These are phyloP conservation scores for Chelonoidis abingdonii DNA, from an alignment of 2,113 vertebrate genomes.

Conservation along the genomic window DNA sequence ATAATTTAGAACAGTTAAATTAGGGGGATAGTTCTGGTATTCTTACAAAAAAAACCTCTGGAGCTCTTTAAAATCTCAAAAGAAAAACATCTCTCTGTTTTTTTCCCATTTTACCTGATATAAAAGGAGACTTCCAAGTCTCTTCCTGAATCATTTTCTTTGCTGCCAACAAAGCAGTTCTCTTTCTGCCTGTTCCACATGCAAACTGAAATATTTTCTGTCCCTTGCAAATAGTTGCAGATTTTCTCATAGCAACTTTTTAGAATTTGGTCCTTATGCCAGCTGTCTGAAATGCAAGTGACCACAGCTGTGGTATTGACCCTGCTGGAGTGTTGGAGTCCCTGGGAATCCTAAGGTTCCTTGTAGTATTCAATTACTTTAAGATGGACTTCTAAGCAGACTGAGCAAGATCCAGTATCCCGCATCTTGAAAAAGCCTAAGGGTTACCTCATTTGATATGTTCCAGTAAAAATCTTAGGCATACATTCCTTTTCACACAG, in stretches of 20 bases:
- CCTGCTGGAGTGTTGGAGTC: neutral
- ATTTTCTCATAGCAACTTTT: neutral
- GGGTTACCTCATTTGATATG: neutral
- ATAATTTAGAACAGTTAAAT: conserved; percentile 8
- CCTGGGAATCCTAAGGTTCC: neutral
- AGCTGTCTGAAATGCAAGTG: neutral
- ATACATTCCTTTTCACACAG: neutral
- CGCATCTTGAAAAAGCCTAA: neutral
- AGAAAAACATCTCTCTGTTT: neutral
- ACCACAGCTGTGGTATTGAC: neutral
- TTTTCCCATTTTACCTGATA: neutral
- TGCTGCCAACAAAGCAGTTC: neutral
- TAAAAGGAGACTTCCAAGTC: neutral
- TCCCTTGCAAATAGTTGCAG: neutral
- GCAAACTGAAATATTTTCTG: neutral
- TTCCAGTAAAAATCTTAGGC: neutral
- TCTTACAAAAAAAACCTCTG: neutral
- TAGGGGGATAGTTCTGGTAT: neutral
- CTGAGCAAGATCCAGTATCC: neutral
- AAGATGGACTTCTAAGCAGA: neutral
- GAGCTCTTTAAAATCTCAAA: neutral
- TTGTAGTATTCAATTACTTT: neutral
- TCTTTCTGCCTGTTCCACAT: neutral
- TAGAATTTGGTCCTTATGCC: neutral
- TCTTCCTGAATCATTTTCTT: neutral